Evolutionary conservation across 92 coral and sea anemone species (phyloP).

Genomic region (Porites lobata): DNA sequence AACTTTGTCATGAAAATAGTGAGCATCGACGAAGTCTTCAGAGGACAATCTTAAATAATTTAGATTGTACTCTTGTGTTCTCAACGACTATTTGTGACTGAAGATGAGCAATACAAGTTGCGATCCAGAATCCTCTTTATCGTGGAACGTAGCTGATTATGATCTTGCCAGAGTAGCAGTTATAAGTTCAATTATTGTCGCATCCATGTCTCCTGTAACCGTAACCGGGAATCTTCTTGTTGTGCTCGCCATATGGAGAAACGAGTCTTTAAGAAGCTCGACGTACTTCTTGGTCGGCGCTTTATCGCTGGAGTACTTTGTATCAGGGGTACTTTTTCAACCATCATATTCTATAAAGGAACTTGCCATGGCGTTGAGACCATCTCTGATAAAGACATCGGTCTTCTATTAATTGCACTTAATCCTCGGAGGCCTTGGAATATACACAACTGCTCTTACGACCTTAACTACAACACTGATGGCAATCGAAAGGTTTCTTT

Average conservation of each 20-base stretch:
- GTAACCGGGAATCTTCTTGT: slow-evolving; percentile 5
- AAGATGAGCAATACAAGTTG: neutral
- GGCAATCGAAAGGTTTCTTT: slow-evolving; percentile 22
- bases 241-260: slow-evolving; percentile 8
- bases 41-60: too few species aligned
- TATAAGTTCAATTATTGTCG: neutral
- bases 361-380: neutral
- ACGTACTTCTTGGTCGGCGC: neutral
- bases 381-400: neutral
- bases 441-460: neutral
- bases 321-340: neutral
- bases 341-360: neutral
- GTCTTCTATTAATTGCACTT: neutral
- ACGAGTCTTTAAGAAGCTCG: neutral
- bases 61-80: neutral
- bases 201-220: neutral
- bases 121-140: neutral
- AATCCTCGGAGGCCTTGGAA: neutral
- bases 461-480: neutral
- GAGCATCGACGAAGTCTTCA: too few species aligned
- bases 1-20: too few species aligned
- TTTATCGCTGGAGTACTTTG: neutral
- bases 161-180: neutral
- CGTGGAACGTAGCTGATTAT: neutral
- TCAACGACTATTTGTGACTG: neutral